phyloP scores from a whole-genome alignment of 2,797 vertebrate species.

The Manis crassicaudata region DNA sequence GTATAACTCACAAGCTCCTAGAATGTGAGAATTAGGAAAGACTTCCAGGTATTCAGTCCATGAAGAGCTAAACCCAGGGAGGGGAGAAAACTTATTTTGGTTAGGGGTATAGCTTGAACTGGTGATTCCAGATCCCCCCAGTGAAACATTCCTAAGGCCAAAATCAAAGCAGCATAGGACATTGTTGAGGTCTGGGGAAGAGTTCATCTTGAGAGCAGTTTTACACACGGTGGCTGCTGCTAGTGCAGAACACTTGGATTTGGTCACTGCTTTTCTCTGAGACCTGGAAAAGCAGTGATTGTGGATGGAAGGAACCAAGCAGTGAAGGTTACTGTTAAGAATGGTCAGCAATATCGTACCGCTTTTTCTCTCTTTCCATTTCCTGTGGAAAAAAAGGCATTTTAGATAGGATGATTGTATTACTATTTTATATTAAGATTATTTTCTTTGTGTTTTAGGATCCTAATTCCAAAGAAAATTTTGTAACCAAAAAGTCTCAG shows the following conservation, averaged over 20 bases:
- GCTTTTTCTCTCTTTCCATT: background rate
- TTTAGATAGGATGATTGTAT: background rate
- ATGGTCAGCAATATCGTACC: background rate
- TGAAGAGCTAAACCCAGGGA: background rate
- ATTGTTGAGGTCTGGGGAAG: background rate
- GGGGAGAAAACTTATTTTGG: background rate
- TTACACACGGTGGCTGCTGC: background rate
- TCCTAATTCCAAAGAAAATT: constrained; percentile 70
- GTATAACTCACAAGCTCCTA: background rate
- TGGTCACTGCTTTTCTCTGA: background rate
- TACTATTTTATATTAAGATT: background rate
- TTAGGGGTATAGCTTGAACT: background rate
- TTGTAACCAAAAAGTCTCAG: constrained; percentile 18
- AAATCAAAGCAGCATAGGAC: background rate
- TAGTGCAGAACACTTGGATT: background rate
- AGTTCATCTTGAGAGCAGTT: background rate
- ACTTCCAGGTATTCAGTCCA: rapidly evolving
- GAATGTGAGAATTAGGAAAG: background rate
- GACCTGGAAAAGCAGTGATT: background rate
- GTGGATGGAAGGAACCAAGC: background rate
- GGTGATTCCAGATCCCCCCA: background rate
- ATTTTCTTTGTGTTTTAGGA: constrained; percentile 83
- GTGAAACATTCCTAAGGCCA: background rate
- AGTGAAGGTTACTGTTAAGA: background rate
- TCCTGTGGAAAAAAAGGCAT: background rate